Evolutionary conservation across 2,113 vertebrate genomes (phyloP).

Genomic region (Rana temporaria): DNA sequence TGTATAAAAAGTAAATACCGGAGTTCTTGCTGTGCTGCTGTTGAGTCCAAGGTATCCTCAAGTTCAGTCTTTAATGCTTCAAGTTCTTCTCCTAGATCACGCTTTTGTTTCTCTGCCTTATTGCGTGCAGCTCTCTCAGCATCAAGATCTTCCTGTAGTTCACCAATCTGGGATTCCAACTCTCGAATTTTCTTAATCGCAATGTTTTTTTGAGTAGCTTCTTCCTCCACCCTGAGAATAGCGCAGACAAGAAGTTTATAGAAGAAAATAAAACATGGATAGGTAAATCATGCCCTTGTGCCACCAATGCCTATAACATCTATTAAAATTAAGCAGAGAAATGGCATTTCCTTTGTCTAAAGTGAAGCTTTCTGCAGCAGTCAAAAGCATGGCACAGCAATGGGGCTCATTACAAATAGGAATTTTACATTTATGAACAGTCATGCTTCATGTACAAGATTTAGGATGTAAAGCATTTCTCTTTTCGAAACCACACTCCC

Average conservation of each 20-base stretch:
- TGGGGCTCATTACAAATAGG: no score
- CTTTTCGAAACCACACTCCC: no score
- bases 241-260: slow-evolving; percentile 5
- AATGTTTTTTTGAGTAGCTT: slow-evolving; percentile 92
- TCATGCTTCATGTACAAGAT: no score
- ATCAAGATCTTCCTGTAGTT: slow-evolving; percentile 95
- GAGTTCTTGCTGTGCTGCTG: slow-evolving; percentile 94
- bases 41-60: slow-evolving; percentile 94
- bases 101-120: slow-evolving; percentile 95
- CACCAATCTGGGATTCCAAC: slow-evolving; percentile 92
- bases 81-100: slow-evolving; percentile 95
- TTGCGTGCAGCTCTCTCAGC: slow-evolving; percentile 84
- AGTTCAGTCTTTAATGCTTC: slow-evolving; percentile 96
- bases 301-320: no score
- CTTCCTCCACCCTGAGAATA: slow-evolving; percentile 89
- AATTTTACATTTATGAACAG: no score
- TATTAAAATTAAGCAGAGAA: no score
- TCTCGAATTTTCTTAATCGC: slow-evolving; percentile 96
- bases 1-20: slow-evolving; percentile 74
- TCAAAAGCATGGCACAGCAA: no score
- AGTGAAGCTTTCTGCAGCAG: no score
- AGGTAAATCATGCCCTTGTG: no score
- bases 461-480: no score
- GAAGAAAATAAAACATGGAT: not conserved
- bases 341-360: no score